phyloP scores from a whole-genome alignment of 2,888 invertebrate genomes.

The Mechanitis messenoides region DNA sequence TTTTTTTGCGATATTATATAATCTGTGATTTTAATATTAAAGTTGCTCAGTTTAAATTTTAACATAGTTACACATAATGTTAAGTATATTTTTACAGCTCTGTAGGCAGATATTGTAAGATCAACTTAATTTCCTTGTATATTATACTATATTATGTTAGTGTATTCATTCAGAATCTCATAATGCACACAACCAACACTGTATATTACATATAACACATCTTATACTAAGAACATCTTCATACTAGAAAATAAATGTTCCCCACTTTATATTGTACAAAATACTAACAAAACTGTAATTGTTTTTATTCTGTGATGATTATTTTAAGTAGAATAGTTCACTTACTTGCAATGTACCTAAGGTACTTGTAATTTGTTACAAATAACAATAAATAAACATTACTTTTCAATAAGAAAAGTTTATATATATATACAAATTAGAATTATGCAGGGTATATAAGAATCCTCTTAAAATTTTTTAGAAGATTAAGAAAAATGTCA shows the following conservation, averaged over 20 bases:
- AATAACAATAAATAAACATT: slow-evolving; percentile 2
- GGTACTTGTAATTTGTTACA: slow-evolving; percentile 11
- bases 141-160: slow-evolving; percentile 15
- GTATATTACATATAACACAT: too few species aligned
- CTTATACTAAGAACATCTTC: neutral
- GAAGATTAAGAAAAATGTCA: slow-evolving; percentile 11
- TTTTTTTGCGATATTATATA: slow-evolving; percentile 19
- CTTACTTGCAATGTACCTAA: slow-evolving; percentile 15
- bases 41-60: slow-evolving; percentile 68
- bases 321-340: slow-evolving; percentile 55
- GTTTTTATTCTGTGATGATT: slow-evolving; percentile 63
- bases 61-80: slow-evolving; percentile 38
- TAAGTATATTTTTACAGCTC: slow-evolving; percentile 27
- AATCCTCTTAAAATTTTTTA: slow-evolving; percentile 6
- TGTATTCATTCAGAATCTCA: slow-evolving; percentile 27
- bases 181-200: slow-evolving; percentile 1
- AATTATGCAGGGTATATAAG: slow-evolving; percentile 17
- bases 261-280: slow-evolving; percentile 24
- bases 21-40: slow-evolving; percentile 58
- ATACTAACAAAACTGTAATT: slow-evolving; percentile 26
- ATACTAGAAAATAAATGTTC: neutral
- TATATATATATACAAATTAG: slow-evolving; percentile 10
- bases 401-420: slow-evolving; percentile 13
- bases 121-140: slow-evolving; percentile 12
- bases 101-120: slow-evolving; percentile 14